Evolutionary conservation across 2,113 vertebrate species (phyloP), one percentile per base, ranked within the genome.

Genomic region (Chaetops frenatus): DNA sequence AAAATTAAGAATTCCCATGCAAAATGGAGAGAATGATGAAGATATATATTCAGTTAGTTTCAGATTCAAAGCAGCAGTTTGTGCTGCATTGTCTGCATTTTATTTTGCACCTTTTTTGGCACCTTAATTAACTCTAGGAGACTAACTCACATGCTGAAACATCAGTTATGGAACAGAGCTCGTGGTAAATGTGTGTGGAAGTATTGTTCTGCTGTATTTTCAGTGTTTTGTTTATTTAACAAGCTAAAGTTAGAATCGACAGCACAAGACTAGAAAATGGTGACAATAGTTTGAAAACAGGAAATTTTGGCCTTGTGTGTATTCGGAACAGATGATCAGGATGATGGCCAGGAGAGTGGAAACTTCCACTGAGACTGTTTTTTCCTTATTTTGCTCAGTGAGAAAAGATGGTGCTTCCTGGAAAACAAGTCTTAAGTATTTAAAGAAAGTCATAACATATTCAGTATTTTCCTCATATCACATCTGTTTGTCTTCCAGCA

Each of bases 231-330:
- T 98, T 98, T 98, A 96, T 97, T 92, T 98, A 97, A 96, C 97
- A 93, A 97, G 98, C 98, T 98, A 99, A 99, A 99, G 98, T 99
- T 99, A 98, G 99, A 98, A 96, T 97, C 86, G 83, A 97, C 97
- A 97, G 96, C 97, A 96, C 96, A 96, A 94, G 98, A 97, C 97
- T 96, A 97, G 98, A 98, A 97, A 98, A 98, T 96, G 98, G 98
- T 99, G 99, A 99, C 98, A 99, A 98, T 98, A 95, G 98, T 98
- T 98, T 97, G 98, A 99, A 99, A 99, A 99, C 99, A 99, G 99
- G 99, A 99, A 99, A 99, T 98, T 99, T 99, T 98, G 98, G 98
- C 98, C 97, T 97, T 97, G 97, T 99, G 98, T 99, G 98, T 98
- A 98, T 98, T 98, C 94, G 98, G 98, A 99, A 98, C 99, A 99